phyloP scores from a whole-genome alignment of 1,140 invertebrate species.

The Amphibalanus amphitrite region DNA sequence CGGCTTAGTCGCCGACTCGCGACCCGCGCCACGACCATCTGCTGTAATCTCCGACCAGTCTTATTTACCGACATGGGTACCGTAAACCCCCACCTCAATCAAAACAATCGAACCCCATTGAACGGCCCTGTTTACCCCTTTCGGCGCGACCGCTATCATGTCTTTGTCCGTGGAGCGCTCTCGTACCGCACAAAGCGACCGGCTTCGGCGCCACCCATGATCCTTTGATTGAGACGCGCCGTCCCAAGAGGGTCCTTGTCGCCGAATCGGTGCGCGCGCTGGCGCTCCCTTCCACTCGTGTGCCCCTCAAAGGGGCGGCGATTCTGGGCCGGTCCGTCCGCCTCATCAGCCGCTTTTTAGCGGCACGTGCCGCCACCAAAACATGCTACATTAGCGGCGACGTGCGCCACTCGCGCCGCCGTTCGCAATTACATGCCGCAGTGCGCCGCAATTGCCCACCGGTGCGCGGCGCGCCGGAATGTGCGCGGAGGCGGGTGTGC shows the following conservation, averaged over 20 bases:
- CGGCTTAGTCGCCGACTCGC: neutral
- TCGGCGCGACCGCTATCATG: neutral
- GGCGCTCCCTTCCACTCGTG: neutral
- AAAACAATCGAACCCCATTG: neutral
- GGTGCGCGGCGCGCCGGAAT: too few relatives aligned
- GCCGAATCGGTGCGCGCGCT: neutral
- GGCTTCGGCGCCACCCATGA: neutral
- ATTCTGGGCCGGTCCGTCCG: neutral
- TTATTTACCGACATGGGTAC: neutral
- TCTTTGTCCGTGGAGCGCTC: too few relatives aligned
- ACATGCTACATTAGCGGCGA: constrained; percentile 8
- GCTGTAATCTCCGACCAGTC: neutral
- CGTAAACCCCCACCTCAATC: neutral
- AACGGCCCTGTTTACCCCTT: neutral
- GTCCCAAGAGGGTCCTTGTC: too few relatives aligned
- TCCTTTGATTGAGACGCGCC: neutral
- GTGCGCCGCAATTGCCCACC: too few relatives aligned
- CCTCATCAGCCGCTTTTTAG: constrained; percentile 5
- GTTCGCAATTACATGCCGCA: neutral
- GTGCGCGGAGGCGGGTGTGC: too few relatives aligned
- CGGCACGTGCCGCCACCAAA: constrained; percentile 6
- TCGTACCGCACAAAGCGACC: neutral
- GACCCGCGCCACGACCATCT: too few relatives aligned
- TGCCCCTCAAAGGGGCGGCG: neutral
- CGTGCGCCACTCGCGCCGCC: constrained; percentile 4